Conservation (phyloP, 2,888 invertebrate species). For the Agrochola lychnidis region DNA sequence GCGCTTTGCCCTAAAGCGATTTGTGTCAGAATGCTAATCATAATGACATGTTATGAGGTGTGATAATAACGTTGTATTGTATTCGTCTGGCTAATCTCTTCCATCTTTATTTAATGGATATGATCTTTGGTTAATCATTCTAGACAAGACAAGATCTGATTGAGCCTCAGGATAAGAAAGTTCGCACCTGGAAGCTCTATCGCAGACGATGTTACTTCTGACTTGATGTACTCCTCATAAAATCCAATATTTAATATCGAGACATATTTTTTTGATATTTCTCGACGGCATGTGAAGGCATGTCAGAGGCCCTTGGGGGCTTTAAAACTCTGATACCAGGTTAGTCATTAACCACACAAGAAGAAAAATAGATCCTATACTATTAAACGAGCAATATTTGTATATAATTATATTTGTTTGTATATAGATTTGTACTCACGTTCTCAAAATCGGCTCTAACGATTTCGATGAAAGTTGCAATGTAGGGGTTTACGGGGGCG, state of each 20-base stretch:
- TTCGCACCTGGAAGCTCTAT: background rate
- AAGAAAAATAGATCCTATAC: no score
- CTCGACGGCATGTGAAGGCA: no score
- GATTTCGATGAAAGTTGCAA: no score
- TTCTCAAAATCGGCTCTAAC: no score
- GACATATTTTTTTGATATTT: no score
- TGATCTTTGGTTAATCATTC: background rate
- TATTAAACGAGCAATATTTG: no score
- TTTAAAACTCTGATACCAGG: no score
- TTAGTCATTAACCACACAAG: no score
- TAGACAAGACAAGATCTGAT: background rate
- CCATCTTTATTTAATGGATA: background rate
- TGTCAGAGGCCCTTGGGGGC: no score
- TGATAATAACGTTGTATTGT: conserved; percentile 46
- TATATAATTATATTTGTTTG: no score
- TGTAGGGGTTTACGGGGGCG: no score
- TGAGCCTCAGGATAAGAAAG: conserved; percentile 4
- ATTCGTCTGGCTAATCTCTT: background rate
- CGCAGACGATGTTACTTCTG: background rate
- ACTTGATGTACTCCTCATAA: background rate
- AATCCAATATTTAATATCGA: background rate
- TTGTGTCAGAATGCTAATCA: conserved; percentile 40
- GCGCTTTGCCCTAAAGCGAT: conserved; percentile 30
- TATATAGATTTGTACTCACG: no score
- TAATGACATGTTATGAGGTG: conserved; percentile 22